Evolutionary conservation across 2,113 vertebrate genomes (phyloP).

Genomic region (Albula glossodonta): DNA sequence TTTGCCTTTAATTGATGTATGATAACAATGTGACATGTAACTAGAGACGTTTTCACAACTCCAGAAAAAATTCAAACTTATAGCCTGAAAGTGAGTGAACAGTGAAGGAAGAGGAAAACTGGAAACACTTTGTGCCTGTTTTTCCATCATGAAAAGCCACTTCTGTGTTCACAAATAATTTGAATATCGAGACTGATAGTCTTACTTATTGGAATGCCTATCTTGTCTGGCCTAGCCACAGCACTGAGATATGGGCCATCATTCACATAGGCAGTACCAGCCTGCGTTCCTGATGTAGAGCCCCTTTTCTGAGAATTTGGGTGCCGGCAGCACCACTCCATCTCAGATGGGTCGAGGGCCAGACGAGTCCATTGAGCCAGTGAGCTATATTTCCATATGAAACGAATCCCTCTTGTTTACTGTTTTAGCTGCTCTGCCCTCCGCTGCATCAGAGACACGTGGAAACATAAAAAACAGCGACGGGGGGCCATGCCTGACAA

Average conservation of each 20-base stretch:
- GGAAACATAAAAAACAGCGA: constrained; percentile 65
- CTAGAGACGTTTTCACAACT: too few relatives aligned
- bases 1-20: too few relatives aligned
- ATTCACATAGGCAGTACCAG: constrained; percentile 68
- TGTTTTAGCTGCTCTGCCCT: constrained; percentile 51
- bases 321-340: constrained; percentile 53
- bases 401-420: constrained; percentile 48
- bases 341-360: constrained; percentile 75
- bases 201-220: neutral
- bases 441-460: constrained; percentile 65
- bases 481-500: constrained; percentile 51
- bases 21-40: too few relatives aligned
- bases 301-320: constrained; percentile 40
- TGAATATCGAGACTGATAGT: neutral
- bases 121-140: neutral
- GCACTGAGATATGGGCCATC: neutral
- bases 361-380: constrained; percentile 76
- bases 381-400: constrained; percentile 76
- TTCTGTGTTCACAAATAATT: neutral
- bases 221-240: neutral
- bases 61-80: neutral
- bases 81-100: too few relatives aligned
- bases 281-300: constrained; percentile 66
- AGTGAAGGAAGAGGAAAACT: neutral
- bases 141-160: neutral